Evolutionary conservation across 2,888 invertebrate genomes (phyloP).

Genomic region (Sarcophaga carnaria): DNA sequence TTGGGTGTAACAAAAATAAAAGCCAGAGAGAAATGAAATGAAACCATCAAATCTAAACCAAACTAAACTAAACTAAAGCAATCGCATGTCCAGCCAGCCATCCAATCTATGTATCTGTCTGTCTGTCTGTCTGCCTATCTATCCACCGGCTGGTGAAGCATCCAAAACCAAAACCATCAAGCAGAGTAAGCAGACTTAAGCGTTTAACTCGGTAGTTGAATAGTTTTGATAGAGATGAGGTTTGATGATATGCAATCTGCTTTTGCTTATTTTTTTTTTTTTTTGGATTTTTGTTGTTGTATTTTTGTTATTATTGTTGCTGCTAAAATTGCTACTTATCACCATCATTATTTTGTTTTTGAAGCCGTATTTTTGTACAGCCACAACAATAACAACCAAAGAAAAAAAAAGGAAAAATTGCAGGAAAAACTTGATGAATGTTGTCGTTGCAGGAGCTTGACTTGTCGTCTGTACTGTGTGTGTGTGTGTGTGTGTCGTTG

Average conservation of each 20-base stretch:
- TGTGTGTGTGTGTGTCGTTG: slow-evolving; percentile 48
- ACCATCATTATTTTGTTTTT: slow-evolving; percentile 67
- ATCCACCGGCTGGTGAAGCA: slow-evolving; percentile 2
- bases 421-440: slow-evolving; percentile 51
- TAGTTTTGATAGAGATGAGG: slow-evolving; percentile 67
- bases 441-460: slow-evolving; percentile 51
- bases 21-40: slow-evolving; percentile 26
- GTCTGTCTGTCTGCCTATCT: neutral
- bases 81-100: slow-evolving; percentile 31
- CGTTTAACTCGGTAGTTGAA: slow-evolving; percentile 63
- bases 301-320: slow-evolving; percentile 19
- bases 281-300: slow-evolving; percentile 39
- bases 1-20: slow-evolving; percentile 65
- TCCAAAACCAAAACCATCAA: slow-evolving; percentile 27
- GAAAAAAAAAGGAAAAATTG: neutral
- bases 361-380: slow-evolving; percentile 26
- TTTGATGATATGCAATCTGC: slow-evolving; percentile 68
- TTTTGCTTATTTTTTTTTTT: slow-evolving; percentile 12
- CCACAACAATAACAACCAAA: slow-evolving; percentile 40
- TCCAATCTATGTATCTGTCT: neutral
- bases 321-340: slow-evolving; percentile 67
- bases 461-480: slow-evolving; percentile 47
- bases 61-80: slow-evolving; percentile 43
- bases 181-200: neutral
- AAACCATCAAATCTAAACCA: slow-evolving; percentile 21